Evolutionary conservation across 2,113 vertebrate genomes (phyloP).

Genomic region (Arothron firmamentum): DNA sequence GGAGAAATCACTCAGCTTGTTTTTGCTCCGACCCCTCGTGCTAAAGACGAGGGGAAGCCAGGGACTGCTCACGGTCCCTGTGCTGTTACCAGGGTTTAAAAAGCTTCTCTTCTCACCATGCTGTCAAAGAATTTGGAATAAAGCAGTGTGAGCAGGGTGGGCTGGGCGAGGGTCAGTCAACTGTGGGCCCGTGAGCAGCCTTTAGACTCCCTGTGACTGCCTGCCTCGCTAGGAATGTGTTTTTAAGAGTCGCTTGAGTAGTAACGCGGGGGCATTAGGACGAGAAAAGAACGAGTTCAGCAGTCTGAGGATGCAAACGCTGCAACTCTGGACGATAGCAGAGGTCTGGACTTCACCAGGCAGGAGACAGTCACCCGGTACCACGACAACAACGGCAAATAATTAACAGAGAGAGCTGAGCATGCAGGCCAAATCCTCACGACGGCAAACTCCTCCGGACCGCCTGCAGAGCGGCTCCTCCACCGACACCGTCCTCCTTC

Average conservation of each 20-base stretch:
- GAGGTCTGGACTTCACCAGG: conserved; percentile 5
- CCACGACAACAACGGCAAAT: not conserved
- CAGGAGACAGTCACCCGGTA: not conserved
- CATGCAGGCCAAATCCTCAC: no score
- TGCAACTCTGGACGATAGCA: conserved; percentile 42
- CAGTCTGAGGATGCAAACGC: conserved; percentile 60
- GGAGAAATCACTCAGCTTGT: not conserved
- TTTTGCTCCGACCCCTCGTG: not conserved
- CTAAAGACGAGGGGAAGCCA: not conserved
- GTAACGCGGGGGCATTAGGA: conserved; percentile 53
- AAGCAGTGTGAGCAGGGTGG: conserved; percentile 29
- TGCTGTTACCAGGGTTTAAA: conserved; percentile 32
- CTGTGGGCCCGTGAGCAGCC: conserved; percentile 41
- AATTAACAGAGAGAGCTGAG: no score
- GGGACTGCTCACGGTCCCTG: conserved; percentile 21
- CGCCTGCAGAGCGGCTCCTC: no score
- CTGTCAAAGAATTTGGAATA: conserved; percentile 50
- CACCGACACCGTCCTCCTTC: no score
- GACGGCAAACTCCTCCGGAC: no score
- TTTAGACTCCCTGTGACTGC: conserved; percentile 65
- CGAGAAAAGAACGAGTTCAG: conserved; percentile 58
- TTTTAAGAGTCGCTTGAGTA: conserved; percentile 57
- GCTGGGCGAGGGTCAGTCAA: conserved; percentile 27
- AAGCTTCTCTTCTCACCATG: conserved; percentile 11
- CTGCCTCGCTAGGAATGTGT: conserved; percentile 53